phyloP scores from a whole-genome alignment of 2,113 vertebrate genomes.

The Acinonyx jubatus region DNA sequence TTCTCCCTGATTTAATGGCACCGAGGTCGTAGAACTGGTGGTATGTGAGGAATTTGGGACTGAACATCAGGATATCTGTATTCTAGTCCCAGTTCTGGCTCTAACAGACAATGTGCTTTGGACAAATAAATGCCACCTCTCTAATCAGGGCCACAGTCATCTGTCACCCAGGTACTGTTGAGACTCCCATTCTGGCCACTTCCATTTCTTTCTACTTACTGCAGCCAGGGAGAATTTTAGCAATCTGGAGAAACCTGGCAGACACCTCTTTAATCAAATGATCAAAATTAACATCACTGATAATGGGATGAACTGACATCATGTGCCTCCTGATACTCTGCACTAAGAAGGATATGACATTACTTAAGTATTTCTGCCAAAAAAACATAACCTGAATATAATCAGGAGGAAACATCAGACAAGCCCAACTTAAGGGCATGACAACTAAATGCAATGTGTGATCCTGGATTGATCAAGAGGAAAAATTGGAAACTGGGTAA shows the following conservation, averaged over 20 bases:
- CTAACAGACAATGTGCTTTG: not conserved
- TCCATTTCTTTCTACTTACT: not conserved
- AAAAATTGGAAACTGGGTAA: not conserved
- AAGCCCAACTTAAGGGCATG: not conserved
- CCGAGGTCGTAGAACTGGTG: not conserved
- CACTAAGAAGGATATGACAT: not conserved
- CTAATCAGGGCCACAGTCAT: not conserved
- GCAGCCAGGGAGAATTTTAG: not conserved
- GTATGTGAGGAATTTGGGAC: not conserved
- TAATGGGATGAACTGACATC: not conserved
- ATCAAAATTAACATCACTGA: not conserved
- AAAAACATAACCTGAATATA: not conserved
- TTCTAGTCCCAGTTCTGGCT: not conserved
- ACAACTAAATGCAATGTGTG: not conserved
- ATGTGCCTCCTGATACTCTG: not conserved
- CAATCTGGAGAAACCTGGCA: not conserved
- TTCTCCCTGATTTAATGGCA: conserved; percentile 5
- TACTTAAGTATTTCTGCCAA: not conserved
- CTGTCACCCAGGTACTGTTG: not conserved
- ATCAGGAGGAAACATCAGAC: not conserved
- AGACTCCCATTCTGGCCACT: not conserved
- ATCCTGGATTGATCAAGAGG: not conserved
- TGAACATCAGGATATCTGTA: not conserved
- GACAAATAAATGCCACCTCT: not conserved
- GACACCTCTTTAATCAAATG: not conserved